phyloP scores from a whole-genome alignment of 2,888 invertebrate genomes.

The Nasonovia ribisnigri region DNA sequence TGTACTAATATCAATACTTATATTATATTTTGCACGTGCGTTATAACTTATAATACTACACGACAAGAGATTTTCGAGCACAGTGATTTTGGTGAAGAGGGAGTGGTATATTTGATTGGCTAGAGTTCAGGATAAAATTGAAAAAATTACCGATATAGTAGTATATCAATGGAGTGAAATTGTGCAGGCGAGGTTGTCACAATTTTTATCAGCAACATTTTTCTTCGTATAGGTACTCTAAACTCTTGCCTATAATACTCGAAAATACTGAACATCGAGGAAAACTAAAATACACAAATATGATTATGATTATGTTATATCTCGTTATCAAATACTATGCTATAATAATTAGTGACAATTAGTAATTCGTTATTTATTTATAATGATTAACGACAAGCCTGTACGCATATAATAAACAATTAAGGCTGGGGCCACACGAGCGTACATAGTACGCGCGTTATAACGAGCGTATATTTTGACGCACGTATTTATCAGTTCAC shows the following conservation, averaged over 20 bases:
- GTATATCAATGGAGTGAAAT: not conserved
- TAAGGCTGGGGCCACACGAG: not conserved
- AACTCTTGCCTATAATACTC: not conserved
- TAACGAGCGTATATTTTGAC: slow-evolving; percentile 17
- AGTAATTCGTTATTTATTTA: too few relatives aligned
- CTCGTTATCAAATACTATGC: too few relatives aligned
- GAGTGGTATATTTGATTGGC: not conserved
- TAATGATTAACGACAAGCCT: too few relatives aligned
- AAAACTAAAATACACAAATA: too few relatives aligned
- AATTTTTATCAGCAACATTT: not conserved
- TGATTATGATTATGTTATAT: too few relatives aligned
- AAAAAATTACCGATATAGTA: not conserved
- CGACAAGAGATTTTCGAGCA: not conserved
- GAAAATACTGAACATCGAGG: too few relatives aligned
- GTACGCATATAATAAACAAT: too few relatives aligned
- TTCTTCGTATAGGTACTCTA: not conserved
- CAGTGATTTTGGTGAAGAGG: not conserved
- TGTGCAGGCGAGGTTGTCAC: not conserved
- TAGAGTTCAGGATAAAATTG: not conserved
- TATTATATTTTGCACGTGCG: not conserved
- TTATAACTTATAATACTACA: too few relatives aligned
- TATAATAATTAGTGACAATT: too few relatives aligned
- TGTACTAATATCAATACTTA: too few relatives aligned
- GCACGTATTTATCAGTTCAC: slow-evolving; percentile 28
- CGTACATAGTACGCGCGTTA: not conserved